phyloP scores from a whole-genome alignment of 1,140 invertebrate species.

The Mycetomoellerius zeteki region DNA sequence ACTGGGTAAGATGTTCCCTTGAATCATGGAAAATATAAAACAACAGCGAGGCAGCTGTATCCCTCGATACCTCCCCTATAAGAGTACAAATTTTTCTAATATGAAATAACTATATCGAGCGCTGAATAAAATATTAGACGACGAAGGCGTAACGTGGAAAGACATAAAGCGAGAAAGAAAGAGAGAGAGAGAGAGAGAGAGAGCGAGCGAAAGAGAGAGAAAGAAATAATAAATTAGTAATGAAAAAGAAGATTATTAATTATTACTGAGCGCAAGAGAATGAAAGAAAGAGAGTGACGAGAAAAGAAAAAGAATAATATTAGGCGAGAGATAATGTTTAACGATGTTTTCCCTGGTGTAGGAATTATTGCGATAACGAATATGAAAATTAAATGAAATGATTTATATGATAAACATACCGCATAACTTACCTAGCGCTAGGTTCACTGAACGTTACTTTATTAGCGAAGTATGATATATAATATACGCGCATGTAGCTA shows the following conservation, averaged over 20 bases:
- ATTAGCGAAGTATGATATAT: slow-evolving; percentile 70
- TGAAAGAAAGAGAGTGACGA: slow-evolving; percentile 26
- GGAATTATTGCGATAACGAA: slow-evolving; percentile 81
- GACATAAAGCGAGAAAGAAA: slow-evolving; percentile 54
- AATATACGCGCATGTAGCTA: slow-evolving; percentile 55
- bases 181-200: slow-evolving; percentile 48
- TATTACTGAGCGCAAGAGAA: slow-evolving; percentile 74
- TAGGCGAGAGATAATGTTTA: slow-evolving; percentile 80
- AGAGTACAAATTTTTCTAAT: slow-evolving; percentile 87
- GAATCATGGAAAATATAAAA: slow-evolving; percentile 57
- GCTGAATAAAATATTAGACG: slow-evolving; percentile 78
- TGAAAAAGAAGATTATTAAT: slow-evolving; percentile 78
- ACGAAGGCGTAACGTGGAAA: slow-evolving; percentile 62
- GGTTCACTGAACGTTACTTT: slow-evolving; percentile 69
- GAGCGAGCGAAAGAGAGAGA: slow-evolving; percentile 42
- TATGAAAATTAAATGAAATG: slow-evolving; percentile 82
- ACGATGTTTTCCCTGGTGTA: slow-evolving; percentile 84
- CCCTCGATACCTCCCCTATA: slow-evolving; percentile 85
- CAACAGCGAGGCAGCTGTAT: slow-evolving; percentile 79
- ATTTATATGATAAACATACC: slow-evolving; percentile 79
- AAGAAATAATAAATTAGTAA: slow-evolving; percentile 67
- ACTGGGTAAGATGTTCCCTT: slow-evolving; percentile 72
- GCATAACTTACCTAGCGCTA: slow-evolving; percentile 77
- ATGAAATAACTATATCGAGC: slow-evolving; percentile 84
- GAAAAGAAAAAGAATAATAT: slow-evolving; percentile 59